These are phyloP conservation scores for Xenopus petersii DNA, from an alignment of 2,797 vertebrate genomes.

Conservation along the genomic window DNA sequence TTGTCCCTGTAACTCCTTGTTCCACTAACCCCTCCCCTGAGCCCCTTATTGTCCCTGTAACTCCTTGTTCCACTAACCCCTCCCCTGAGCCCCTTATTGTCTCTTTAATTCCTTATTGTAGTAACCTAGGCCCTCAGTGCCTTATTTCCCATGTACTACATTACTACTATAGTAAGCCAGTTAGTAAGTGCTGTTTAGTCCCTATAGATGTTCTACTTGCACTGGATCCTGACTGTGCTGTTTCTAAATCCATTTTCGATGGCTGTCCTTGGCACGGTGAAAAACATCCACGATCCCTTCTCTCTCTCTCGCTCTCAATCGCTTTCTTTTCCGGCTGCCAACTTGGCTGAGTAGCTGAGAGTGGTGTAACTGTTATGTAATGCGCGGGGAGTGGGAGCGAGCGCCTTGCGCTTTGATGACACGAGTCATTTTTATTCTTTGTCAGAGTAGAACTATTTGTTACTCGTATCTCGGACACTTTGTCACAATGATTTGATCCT, in stretches of 20 bases:
- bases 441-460: not conserved
- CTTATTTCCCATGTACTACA: not conserved
- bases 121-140: no score
- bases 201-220: not conserved
- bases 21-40: no score
- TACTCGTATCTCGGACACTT: not conserved
- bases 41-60: no score
- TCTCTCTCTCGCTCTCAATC: conserved; percentile 16
- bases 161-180: not conserved
- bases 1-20: no score
- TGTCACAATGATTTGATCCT: no score
- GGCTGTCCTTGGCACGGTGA: conserved; percentile 23
- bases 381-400: conserved; percentile 11
- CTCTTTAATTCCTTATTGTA: not conserved
- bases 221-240: no score
- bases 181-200: not conserved
- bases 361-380: conserved; percentile 46
- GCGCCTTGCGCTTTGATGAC: conserved; percentile 6
- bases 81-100: not conserved
- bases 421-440: conserved; percentile 1
- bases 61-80: no score
- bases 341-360: conserved; percentile 32
- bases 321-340: conserved; percentile 29
- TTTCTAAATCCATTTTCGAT: no score
- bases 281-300: conserved; percentile 18